A percentile compares a stretch with the other conserved stretches of the same genome.
These are phyloP conservation scores for Geococcyx californianus DNA, from an alignment of 2,113 vertebrate genomes.

Conservation along the genomic window DNA sequence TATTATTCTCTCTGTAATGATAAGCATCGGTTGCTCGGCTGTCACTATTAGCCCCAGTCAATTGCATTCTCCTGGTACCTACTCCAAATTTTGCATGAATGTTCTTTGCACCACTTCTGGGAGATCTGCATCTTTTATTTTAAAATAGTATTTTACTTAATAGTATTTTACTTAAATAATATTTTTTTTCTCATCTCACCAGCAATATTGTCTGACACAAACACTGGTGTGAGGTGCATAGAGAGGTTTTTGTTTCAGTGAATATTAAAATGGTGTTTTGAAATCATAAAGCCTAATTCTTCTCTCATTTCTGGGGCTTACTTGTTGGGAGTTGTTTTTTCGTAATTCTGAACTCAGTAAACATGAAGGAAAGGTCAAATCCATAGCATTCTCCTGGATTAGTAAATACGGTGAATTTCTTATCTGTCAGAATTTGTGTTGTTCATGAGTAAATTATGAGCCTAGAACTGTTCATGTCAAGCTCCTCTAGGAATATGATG, in stretches of 20 bases:
- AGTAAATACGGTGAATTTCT: neutral
- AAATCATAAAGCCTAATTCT: neutral
- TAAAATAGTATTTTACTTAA: neutral
- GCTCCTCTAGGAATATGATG: neutral
- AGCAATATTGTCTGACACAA: neutral
- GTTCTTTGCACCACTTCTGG: neutral
- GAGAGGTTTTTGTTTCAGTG: neutral
- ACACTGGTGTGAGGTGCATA: neutral
- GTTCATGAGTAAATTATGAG: neutral
- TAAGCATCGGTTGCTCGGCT: neutral
- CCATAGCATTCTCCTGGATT: neutral
- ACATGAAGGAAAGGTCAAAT: neutral
- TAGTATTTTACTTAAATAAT: neutral
- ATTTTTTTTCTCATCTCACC: neutral
- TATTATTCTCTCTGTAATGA: neutral
- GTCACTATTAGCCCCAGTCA: neutral
- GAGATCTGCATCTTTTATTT: neutral
- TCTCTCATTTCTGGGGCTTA: neutral
- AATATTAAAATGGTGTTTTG: neutral
- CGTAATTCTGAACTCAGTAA: neutral
- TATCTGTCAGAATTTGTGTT: neutral
- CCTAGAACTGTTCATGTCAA: neutral
- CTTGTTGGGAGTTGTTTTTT: neutral
- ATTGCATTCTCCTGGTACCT: neutral
- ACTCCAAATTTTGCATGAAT: neutral